phyloP scores from a whole-genome alignment of 2,797 vertebrate species.

The Tarsius wallacei region DNA sequence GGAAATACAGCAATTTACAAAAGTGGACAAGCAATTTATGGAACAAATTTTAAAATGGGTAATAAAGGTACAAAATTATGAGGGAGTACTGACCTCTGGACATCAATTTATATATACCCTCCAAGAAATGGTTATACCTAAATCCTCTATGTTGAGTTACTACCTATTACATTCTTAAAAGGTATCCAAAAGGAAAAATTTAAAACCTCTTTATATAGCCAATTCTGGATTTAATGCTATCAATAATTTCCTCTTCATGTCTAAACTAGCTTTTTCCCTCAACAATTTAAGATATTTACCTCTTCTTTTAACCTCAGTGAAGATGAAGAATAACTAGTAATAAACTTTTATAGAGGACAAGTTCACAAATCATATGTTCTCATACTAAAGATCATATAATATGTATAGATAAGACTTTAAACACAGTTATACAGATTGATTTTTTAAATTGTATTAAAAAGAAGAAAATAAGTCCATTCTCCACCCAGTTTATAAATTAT shows the following conservation, averaged over 20 bases:
- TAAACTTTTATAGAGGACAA: neutral
- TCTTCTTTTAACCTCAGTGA: slow-evolving; percentile 35
- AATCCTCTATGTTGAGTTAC: slow-evolving; percentile 55
- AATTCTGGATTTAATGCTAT: slow-evolving; percentile 31
- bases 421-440: slow-evolving; percentile 11
- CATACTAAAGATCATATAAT: neutral
- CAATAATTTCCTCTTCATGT: slow-evolving; percentile 13
- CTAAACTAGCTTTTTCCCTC: slow-evolving; percentile 31
- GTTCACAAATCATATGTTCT: neutral
- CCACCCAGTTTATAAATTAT: neutral
- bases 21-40: slow-evolving; percentile 66
- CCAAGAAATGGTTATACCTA: slow-evolving; percentile 32
- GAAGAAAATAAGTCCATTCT: neutral
- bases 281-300: neutral
- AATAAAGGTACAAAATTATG: slow-evolving; percentile 72
- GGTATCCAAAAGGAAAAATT: slow-evolving; percentile 51
- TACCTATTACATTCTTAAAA: slow-evolving; percentile 63
- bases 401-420: neutral
- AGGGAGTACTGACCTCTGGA: slow-evolving; percentile 22
- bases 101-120: slow-evolving; percentile 49
- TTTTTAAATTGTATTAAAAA: neutral
- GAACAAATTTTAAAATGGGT: slow-evolving; percentile 61
- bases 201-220: slow-evolving; percentile 4
- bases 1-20: slow-evolving; percentile 70
- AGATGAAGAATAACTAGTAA: neutral